phyloP scores from a whole-genome alignment of 1,140 invertebrate genomes.

The Zaprionus tsacasi region DNA sequence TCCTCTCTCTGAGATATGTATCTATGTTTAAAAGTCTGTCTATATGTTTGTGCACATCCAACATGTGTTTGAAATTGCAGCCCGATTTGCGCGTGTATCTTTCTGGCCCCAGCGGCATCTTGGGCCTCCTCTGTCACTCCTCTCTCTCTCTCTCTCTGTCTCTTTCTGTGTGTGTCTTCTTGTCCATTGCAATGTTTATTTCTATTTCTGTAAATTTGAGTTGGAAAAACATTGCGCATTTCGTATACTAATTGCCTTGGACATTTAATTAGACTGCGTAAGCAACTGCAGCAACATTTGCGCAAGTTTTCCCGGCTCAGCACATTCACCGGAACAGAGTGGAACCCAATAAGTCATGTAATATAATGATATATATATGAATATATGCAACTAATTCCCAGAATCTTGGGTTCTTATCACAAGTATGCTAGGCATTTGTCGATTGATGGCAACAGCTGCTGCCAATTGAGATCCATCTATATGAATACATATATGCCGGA shows the following conservation, averaged over 20 bases:
- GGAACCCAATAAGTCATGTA: neutral
- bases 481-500: neutral
- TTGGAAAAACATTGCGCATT: conserved; percentile 72
- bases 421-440: neutral
- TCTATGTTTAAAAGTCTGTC: conserved; percentile 18
- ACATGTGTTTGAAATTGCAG: conserved; percentile 76
- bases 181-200: conserved; percentile 33
- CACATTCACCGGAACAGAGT: neutral
- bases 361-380: neutral
- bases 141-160: neutral
- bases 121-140: neutral
- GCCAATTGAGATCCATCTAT: neutral
- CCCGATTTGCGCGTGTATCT: conserved; percentile 52
- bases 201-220: conserved; percentile 51
- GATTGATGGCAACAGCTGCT: conserved; percentile 34
- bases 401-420: conserved; percentile 2
- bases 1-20: conserved; percentile 35
- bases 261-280: conserved; percentile 62
- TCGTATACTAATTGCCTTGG: conserved; percentile 56
- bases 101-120: conserved; percentile 16
- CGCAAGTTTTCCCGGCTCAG: conserved; percentile 13
- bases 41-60: conserved; percentile 55
- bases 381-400: neutral
- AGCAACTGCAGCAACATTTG: conserved; percentile 30
- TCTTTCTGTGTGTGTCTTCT: neutral